phyloP scores from a whole-genome alignment of 2,888 invertebrate genomes.

The Drosophila histrio region DNA sequence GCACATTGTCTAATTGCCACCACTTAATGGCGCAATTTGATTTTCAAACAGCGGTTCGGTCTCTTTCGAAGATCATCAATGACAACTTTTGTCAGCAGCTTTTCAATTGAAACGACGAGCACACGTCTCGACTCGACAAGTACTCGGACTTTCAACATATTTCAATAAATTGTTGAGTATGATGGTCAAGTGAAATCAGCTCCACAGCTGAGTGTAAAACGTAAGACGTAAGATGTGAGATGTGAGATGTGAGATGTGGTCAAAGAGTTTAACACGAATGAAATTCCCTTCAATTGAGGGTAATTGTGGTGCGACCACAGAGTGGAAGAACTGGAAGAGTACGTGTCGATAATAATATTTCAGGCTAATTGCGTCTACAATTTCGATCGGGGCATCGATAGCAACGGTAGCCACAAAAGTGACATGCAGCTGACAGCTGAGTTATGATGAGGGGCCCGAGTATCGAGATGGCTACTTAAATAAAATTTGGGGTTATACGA shows the following conservation, averaged over 20 bases:
- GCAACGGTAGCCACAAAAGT: constrained; percentile 81
- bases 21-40: constrained; percentile 75
- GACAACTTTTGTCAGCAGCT: constrained; percentile 80
- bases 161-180: constrained; percentile 10
- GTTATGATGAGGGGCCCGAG: constrained; percentile 64
- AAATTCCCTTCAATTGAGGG: constrained; percentile 75
- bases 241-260: constrained; percentile 74
- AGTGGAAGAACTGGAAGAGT: constrained; percentile 44
- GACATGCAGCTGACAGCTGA: constrained; percentile 81
- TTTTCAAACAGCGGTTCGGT: constrained; percentile 59
- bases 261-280: constrained; percentile 78
- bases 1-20: constrained; percentile 63
- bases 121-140: constrained; percentile 6
- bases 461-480: constrained; percentile 42
- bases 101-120: constrained; percentile 59
- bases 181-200: constrained; percentile 63
- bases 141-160: constrained; percentile 6
- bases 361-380: constrained; percentile 75
- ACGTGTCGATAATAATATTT: constrained; percentile 80
- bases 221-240: no score
- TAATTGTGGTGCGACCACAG: constrained; percentile 70
- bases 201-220: constrained; percentile 38
- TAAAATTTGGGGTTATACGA: constrained; percentile 53
- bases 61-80: constrained; percentile 53
- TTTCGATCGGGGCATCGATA: constrained; percentile 64